Conservation (phyloP, 1,140 invertebrate genomes). For the Lepidurus couesii region DNA sequence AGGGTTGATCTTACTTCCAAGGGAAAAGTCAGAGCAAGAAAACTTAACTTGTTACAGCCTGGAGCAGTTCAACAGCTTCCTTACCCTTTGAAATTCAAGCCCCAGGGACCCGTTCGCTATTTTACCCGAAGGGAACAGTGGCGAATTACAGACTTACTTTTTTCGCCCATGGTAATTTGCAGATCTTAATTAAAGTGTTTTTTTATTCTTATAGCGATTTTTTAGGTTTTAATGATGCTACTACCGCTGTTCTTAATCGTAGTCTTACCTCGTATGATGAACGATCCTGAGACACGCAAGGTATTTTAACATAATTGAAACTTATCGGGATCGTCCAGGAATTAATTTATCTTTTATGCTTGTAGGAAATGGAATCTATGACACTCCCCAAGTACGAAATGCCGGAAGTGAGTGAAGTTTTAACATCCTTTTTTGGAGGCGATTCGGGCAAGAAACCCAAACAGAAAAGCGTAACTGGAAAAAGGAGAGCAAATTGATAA, state of each 20-base stretch:
- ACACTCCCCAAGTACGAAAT: constrained; percentile 75
- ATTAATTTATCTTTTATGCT: constrained; percentile 36
- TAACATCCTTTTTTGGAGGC: constrained; percentile 70
- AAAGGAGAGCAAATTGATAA: constrained; percentile 54
- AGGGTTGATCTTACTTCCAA: constrained; percentile 92
- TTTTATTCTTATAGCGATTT: constrained; percentile 28
- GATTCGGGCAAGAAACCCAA: constrained; percentile 51
- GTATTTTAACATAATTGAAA: constrained; percentile 43
- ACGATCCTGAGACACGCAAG: constrained; percentile 88
- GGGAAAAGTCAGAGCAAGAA: constrained; percentile 90
- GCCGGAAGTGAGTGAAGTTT: constrained; percentile 85
- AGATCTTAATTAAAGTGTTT: not conserved
- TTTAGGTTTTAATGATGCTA: constrained; percentile 87
- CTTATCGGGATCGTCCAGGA: constrained; percentile 29
- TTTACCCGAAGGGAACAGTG: constrained; percentile 92
- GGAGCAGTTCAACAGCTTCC: constrained; percentile 75
- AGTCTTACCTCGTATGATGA: constrained; percentile 92
- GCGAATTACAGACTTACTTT: constrained; percentile 88
- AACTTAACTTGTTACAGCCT: constrained; percentile 91
- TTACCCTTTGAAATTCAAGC: constrained; percentile 85
- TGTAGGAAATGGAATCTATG: constrained; percentile 79
- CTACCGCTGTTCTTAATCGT: constrained; percentile 84
- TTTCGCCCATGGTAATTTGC: constrained; percentile 80
- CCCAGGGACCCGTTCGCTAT: constrained; percentile 73
- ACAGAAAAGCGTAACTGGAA: constrained; percentile 58